Evolutionary conservation across 1,140 invertebrate genomes (phyloP), one percentile per base, ranked within the genome.

Genomic region (Brachionus calyciflorus): DNA sequence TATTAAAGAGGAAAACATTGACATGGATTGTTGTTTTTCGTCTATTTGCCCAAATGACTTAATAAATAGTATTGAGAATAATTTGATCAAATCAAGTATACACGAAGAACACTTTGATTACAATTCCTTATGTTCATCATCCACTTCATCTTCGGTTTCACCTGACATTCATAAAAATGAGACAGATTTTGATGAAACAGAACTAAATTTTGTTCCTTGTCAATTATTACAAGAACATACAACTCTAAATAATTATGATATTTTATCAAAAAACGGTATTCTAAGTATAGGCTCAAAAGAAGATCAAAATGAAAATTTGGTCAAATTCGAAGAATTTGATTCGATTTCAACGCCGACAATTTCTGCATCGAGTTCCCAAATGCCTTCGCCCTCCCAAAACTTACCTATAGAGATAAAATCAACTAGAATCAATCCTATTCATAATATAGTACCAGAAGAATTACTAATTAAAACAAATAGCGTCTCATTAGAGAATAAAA

Each of bases 11-110:
- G 69, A 73, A 73, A 73, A 73, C 30, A 21, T 73, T 17, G 69
- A 73, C 28, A 73, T 73, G 46, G 69, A 73, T 28, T 73, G 69
- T 21, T 73, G 69, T 19, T 55, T 73, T 55, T 73, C 69, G n/a
- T 73, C 69, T 19, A 73, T 73, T 17, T 73, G 69, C 14, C 69
- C 69, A 24, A 73, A 73, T 51, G 69, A 73, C 21, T 51, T 73
- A 24, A 73, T 73, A 21, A 55, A 49, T 24, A 55, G 46, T 12
- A 21, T 33, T 5, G 37, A 55, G 6, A 19, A 7, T 37, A 55
- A 51, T 14, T 17, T 60, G 49, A 12, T 26, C 17, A 51, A 51
- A 12, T 30, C 40, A 3, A 46, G 33, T 40, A 21, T 33, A 17
- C 55, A 60, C 2, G 55, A 60, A 14, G 5, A 55, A 55, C 28